Base-by-base conservation (phyloP, 2,113 vertebrate genomes). In the Rhizomys pruinosus region DNA sequence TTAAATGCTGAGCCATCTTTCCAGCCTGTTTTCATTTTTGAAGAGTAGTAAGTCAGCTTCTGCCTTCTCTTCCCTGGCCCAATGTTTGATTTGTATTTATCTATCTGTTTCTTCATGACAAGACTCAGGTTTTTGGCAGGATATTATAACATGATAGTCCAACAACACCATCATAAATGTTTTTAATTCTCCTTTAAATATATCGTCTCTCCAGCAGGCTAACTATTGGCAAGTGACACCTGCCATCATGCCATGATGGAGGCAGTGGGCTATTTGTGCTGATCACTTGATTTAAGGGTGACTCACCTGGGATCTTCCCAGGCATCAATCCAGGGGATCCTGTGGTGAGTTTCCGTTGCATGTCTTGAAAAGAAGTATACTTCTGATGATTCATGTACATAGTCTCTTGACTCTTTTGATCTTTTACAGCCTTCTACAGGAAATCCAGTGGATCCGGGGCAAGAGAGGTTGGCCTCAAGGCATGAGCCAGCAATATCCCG, bases 341-440 rank as follows among this genome's bases (percentile, higher is more conserved):
- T 95, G n/a, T 90, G 81, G 97, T 96, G 92, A 97, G 91, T 96
- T 81, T 79, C 72, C 84, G 10, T 78, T 81, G 71, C 71, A 9
- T 29, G 32, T 94, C 61, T 74, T 69, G 34, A 42, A 84, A 44
- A 84, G 63, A 66, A 72, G 78, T 3, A 6, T 20, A 16, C 15
- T 87, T 90, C 57, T 59, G 57, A n/a, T 52, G 86, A 27, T 66
- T 93, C 59, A 4, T 64, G 7, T 23, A 8, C 10, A 1, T 25
- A 77, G 86, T n/a, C 59, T 63, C 32, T 55, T 68, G 77, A 86
- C 3, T 52, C 23, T 22, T 80, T 71, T 61, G n/a, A 71, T 93
- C 80, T 87, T 95, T 94, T 96, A n/a, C 78, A 97, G 94, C 7
- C 92, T 96, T 55, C 95, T 97, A 27, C 92, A 81, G 72, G 96